Evolutionary conservation across 2,113 vertebrate species (phyloP).

Genomic region (Phoxinus phoxinus): DNA sequence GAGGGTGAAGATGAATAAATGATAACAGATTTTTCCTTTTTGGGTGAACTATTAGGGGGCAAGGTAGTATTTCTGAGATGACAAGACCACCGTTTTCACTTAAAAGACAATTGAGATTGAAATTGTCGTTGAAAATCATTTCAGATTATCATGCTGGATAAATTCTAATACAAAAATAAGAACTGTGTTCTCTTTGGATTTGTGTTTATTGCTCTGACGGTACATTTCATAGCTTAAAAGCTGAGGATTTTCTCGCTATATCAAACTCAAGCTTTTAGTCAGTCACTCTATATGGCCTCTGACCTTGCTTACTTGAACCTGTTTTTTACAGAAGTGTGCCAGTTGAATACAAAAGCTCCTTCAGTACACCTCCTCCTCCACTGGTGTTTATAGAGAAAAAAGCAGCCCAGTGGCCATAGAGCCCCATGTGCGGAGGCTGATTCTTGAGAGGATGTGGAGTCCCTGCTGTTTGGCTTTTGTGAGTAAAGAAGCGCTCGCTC

Average conservation of each 20-base stretch:
- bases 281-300: constrained; percentile 8
- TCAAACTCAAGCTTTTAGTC: constrained; percentile 26
- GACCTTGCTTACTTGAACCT: constrained; percentile 35
- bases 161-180: constrained; percentile 16
- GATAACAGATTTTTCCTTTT: neutral
- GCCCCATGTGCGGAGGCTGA: constrained; percentile 17
- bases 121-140: neutral
- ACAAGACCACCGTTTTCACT: neutral
- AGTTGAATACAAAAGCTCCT: constrained; percentile 29
- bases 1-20: neutral
- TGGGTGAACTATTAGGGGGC: neutral
- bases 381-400: constrained; percentile 24
- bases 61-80: neutral
- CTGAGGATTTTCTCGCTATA: constrained; percentile 28
- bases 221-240: constrained; percentile 7
- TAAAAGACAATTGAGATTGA: neutral
- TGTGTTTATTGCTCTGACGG: neutral
- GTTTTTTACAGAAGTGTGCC: constrained; percentile 43
- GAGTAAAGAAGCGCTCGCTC: constrained; percentile 27
- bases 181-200: neutral
- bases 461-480: constrained; percentile 53
- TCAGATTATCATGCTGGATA: neutral
- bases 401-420: constrained; percentile 21
- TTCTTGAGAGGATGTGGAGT: constrained; percentile 22
- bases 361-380: constrained; percentile 6